Percentiles rank a stretch among this genome's conserved stretches.
Conservation (phyloP, 2,113 vertebrate genomes). For the Alexandromys fortis region DNA sequence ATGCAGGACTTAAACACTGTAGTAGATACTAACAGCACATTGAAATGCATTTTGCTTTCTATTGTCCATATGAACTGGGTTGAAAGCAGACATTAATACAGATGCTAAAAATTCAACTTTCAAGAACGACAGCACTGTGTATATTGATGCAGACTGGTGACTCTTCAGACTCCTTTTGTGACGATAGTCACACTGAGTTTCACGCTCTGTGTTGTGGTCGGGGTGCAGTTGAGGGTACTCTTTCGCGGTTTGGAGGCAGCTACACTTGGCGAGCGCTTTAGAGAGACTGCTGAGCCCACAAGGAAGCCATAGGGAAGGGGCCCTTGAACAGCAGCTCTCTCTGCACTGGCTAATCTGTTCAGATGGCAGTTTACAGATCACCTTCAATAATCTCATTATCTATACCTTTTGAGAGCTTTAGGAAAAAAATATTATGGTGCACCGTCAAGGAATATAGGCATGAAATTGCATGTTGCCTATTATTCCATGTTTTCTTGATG, state of each 20-base stretch:
- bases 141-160: slow-evolving; percentile 21
- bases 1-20: slow-evolving; percentile 22
- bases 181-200: slow-evolving; percentile 3
- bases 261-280: neutral
- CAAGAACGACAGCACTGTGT: slow-evolving; percentile 31
- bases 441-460: slow-evolving; percentile 56
- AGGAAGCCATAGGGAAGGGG: neutral
- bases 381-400: slow-evolving; percentile 52
- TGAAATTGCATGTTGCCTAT: slow-evolving; percentile 47
- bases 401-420: slow-evolving; percentile 66
- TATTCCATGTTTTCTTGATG: slow-evolving; percentile 53
- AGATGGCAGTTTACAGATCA: slow-evolving; percentile 65
- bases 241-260: neutral
- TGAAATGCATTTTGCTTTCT: slow-evolving; percentile 51
- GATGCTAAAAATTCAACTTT: slow-evolving; percentile 34
- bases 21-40: neutral
- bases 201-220: neutral
- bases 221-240: neutral
- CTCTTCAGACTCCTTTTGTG: neutral
- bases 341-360: slow-evolving; percentile 65
- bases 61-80: slow-evolving; percentile 56
- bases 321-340: neutral
- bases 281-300: neutral
- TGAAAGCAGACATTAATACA: slow-evolving; percentile 35
- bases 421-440: slow-evolving; percentile 35